Percentiles rank a stretch among this genome's conserved stretches.
Evolutionary conservation across 2,113 vertebrate genomes (phyloP).

Genomic region (Chaetops frenatus): DNA sequence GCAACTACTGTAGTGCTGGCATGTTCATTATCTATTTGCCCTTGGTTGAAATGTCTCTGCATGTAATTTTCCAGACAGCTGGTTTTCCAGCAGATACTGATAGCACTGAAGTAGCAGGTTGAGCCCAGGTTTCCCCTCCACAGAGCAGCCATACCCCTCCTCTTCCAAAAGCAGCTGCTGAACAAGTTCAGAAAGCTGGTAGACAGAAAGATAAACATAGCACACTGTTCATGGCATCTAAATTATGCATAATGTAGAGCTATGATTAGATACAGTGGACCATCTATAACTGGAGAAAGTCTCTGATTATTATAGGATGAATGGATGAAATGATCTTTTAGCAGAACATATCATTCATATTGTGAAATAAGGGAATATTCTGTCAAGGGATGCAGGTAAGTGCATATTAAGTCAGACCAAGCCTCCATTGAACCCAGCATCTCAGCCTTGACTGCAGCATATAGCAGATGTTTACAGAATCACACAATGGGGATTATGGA

Average conservation of each 20-base stretch:
- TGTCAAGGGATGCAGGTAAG: not conserved
- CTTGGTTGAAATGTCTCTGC: not conserved
- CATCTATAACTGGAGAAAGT: not conserved
- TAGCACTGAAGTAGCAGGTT: not conserved
- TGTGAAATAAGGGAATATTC: not conserved
- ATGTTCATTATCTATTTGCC: not conserved
- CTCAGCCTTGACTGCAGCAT: not conserved
- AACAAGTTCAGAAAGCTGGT: not conserved
- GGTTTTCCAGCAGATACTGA: not conserved
- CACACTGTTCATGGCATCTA: not conserved
- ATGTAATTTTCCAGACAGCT: not conserved
- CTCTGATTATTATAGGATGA: not conserved
- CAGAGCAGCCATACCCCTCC: not conserved
- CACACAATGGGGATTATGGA: not conserved
- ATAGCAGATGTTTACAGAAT: not conserved
- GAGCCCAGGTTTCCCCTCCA: not conserved
- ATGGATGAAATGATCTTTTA: not conserved
- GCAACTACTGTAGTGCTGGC: not conserved
- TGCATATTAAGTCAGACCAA: not conserved
- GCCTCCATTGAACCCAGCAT: not conserved
- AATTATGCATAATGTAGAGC: constrained; percentile 6
- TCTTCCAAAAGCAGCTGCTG: not conserved
- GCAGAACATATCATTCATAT: not conserved
- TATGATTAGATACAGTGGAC: constrained; percentile 24
- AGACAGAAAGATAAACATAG: not conserved